Evolutionary conservation across 2,888 invertebrate species (phyloP).

Genomic region (Coelogynopora nodosa): DNA sequence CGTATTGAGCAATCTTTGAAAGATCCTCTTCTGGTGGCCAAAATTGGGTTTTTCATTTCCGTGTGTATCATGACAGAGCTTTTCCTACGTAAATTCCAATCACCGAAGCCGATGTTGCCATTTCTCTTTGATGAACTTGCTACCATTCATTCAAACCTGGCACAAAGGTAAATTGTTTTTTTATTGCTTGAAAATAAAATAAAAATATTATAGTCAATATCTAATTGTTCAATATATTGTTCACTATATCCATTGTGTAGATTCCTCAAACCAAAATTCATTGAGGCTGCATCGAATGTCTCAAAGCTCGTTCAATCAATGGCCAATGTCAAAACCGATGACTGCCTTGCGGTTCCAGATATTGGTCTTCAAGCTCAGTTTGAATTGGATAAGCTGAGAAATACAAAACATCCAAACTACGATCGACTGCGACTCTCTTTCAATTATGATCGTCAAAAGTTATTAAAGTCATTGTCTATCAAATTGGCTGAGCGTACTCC

Average conservation of each 20-base stretch:
- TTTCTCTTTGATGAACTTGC: no score
- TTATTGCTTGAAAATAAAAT: no score
- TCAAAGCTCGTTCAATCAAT: not conserved
- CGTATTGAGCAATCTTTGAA: slow-evolving; percentile 2
- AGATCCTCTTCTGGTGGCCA: not conserved
- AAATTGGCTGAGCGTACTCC: not conserved
- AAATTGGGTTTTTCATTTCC: not conserved
- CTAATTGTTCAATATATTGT: not conserved
- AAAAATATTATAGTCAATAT: no score
- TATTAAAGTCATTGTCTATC: not conserved
- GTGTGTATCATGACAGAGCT: no score
- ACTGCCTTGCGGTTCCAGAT: not conserved
- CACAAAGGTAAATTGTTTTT: no score
- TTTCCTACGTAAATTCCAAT: no score
- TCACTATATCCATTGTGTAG: not conserved
- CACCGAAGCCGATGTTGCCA: no score
- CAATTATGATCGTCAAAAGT: not conserved
- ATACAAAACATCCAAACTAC: not conserved
- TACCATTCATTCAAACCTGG: no score
- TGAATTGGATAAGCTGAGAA: not conserved
- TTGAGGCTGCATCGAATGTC: not conserved
- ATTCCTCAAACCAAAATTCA: not conserved
- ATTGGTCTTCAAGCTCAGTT: not conserved
- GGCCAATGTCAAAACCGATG: not conserved
- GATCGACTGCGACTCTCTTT: not conserved